Base-by-base conservation (phyloP, 2,888 invertebrate genomes). In the Empis stercorea region DNA sequence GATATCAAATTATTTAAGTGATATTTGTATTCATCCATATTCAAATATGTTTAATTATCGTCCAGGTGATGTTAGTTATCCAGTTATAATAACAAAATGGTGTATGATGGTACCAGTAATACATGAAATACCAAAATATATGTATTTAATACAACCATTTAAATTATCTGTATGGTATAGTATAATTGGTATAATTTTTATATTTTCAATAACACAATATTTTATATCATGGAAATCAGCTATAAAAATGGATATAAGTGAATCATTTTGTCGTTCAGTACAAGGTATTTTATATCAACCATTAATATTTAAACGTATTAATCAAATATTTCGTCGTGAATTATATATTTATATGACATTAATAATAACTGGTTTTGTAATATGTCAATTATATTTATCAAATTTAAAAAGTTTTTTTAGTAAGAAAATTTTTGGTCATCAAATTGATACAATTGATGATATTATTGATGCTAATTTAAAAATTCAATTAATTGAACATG, bases 91-190 rank as follows among this genome's bases (percentile, higher is more conserved):
- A 9, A 62, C 59, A 45, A 64, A 64, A 27, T 58, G 58, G 54
- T 64, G 63, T 43, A 27, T 65, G 3, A 62, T 65, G 59, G 59
- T 64, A 14, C 64, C 64, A 1, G 57, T 51, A 42, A n/a, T 34
- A 2, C 61, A 59, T 46, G 54, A 57, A 4, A 57, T 62, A 0
- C 48, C 58, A 2, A 56, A 56, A 61, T 32, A 16, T 10, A 40
- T 54, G 10, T 64, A 58, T 39, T 47, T 62, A 7, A 46, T 48
- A 3, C 54, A 56, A 10, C 57, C 59, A 0, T 52, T 64, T 11
- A 49, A 58, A 34, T 5, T 34, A n/a, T n/a, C n/a, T 13, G n/a
- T n/a, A 34, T 34, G 34, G 34, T 34, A 13, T n/a, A n/a, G 4
- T 6, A 34, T 34, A 6, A 27, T 27, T 27, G 9, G 5, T 9